Evolutionary conservation across 2,888 invertebrate species (phyloP).

Genomic region (Leucania comma): DNA sequence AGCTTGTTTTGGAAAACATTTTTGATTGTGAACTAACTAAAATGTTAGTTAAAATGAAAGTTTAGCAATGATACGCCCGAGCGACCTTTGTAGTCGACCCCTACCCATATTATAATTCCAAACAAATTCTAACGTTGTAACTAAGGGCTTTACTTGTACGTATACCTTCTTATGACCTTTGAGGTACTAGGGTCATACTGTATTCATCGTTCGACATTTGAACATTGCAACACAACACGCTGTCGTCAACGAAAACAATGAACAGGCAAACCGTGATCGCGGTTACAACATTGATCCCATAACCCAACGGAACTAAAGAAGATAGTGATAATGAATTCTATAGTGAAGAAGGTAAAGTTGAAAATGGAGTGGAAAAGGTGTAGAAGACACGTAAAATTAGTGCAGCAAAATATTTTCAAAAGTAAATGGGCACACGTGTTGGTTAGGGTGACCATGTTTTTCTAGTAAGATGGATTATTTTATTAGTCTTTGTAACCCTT

Average conservation of each 20-base stretch:
- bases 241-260: conserved; percentile 68
- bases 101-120: conserved; percentile 4
- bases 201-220: conserved; percentile 62
- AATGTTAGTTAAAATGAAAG: too few relatives aligned
- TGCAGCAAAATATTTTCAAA: conserved; percentile 58
- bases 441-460: conserved; percentile 16
- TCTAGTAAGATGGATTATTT: neutral
- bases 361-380: neutral
- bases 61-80: neutral
- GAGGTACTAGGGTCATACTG: conserved; percentile 52
- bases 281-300: conserved; percentile 52
- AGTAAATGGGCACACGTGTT: conserved; percentile 57
- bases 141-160: conserved; percentile 25
- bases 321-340: neutral
- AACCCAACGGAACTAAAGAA: conserved; percentile 19
- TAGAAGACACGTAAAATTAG: conserved; percentile 53
- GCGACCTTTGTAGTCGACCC: neutral
- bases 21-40: too few relatives aligned
- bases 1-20: too few relatives aligned
- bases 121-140: conserved; percentile 28
- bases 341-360: conserved; percentile 6
- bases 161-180: conserved; percentile 61
- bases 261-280: conserved; percentile 58
- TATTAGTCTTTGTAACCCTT: neutral
- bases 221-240: conserved; percentile 56